phyloP scores from a whole-genome alignment of 2,888 invertebrate genomes.

The Ditula angustiorana region DNA sequence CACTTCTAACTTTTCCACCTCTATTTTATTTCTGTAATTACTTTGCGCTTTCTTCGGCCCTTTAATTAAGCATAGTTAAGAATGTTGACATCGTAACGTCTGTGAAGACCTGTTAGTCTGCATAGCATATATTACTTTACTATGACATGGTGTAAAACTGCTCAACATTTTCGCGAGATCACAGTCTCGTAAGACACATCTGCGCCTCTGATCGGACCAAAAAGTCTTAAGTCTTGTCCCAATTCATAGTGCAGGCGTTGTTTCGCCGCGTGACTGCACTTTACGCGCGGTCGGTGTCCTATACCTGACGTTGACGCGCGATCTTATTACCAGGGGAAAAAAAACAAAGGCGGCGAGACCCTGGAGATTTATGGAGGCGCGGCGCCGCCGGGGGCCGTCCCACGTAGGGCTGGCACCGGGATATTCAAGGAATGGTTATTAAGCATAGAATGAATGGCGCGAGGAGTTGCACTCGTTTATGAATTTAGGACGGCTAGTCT shows the following conservation, averaged over 20 bases:
- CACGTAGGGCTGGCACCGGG: constrained; percentile 3
- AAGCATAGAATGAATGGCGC: neutral
- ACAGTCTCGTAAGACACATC: no score
- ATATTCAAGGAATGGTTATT: neutral
- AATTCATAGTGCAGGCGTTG: neutral
- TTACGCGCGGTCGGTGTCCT: constrained; percentile 34
- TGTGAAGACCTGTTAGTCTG: no score
- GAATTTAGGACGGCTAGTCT: neutral
- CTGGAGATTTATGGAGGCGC: no score
- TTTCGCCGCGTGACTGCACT: neutral
- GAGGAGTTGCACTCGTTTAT: neutral
- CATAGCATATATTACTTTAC: no score
- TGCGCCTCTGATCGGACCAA: no score
- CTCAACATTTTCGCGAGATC: no score
- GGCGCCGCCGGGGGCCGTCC: constrained; percentile 61
- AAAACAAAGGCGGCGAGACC: constrained; percentile 65
- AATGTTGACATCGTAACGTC: no score
- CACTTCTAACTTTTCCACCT: no score
- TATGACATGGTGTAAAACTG: no score
- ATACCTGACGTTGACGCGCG: constrained; percentile 81
- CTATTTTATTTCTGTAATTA: no score
- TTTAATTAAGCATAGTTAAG: no score
- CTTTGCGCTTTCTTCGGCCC: no score
- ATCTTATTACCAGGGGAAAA: constrained; percentile 71
- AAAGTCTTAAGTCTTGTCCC: neutral